phyloP scores from a whole-genome alignment of 1,140 invertebrate genomes.

The Cherax quadricarinatus region DNA sequence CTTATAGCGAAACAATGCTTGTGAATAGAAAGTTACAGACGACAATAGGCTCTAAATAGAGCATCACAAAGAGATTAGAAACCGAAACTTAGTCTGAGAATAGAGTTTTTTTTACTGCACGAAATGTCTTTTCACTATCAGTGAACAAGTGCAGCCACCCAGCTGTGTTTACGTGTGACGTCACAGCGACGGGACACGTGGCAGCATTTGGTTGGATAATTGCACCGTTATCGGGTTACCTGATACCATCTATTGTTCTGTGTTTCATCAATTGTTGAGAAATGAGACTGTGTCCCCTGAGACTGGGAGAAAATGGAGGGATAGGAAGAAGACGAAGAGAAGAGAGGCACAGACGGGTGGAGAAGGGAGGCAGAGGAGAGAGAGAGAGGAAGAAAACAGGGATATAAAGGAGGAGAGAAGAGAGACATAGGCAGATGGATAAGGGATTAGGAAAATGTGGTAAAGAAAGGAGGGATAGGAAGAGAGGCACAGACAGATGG shows the following conservation, averaged over 20 bases:
- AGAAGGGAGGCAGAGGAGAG: neutral
- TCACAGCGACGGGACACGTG: constrained; percentile 41
- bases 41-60: too few relatives aligned
- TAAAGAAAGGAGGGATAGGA: neutral
- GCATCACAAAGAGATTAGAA: too few relatives aligned
- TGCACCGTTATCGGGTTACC: constrained; percentile 51
- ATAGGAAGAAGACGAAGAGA: neutral
- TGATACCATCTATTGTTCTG: constrained; percentile 65
- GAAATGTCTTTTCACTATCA: too few relatives aligned
- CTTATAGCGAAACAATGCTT: too few relatives aligned
- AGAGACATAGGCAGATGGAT: neutral
- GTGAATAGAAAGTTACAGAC: too few relatives aligned
- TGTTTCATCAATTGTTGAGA: constrained; percentile 38
- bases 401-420: neutral
- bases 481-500: neutral
- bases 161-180: neutral
- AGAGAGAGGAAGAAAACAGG: neutral
- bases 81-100: too few relatives aligned
- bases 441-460: neutral
- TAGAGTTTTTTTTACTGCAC: too few relatives aligned
- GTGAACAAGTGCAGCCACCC: too few relatives aligned
- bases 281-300: constrained; percentile 7
- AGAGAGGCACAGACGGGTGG: too few relatives aligned
- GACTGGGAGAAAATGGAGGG: neutral
- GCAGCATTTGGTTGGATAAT: constrained; percentile 48